phyloP scores from a whole-genome alignment of 2,113 vertebrate species.

The Spea bombifrons region DNA sequence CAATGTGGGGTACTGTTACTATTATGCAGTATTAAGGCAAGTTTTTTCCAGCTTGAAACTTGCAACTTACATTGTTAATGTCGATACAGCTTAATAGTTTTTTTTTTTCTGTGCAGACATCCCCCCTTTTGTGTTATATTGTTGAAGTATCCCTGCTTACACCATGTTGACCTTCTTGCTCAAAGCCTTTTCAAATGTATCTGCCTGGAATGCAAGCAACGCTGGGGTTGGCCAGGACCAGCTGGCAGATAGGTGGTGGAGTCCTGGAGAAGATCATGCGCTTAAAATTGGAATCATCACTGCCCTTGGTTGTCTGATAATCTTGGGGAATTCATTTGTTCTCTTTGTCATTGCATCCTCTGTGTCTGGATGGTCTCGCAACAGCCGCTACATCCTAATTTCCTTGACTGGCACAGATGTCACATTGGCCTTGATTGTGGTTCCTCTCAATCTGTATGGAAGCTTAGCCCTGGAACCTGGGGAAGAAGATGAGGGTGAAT shows the following conservation, averaged over 20 bases:
- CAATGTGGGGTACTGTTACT: no score
- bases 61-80: no score
- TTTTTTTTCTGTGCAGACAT: no score
- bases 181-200: conserved; percentile 16
- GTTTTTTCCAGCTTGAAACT: no score
- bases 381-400: conserved; percentile 72
- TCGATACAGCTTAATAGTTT: no score
- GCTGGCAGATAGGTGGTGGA: not conserved
- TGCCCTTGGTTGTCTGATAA: conserved; percentile 68
- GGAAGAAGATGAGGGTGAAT: not conserved
- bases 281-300: conserved; percentile 69
- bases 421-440: conserved; percentile 73
- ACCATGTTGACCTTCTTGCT: conserved; percentile 14
- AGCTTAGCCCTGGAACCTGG: conserved; percentile 63
- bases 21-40: no score
- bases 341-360: conserved; percentile 71
- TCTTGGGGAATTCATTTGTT: conserved; percentile 73
- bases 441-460: conserved; percentile 76
- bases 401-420: conserved; percentile 77
- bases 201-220: conserved; percentile 28
- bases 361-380: conserved; percentile 76
- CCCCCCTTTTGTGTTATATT: not conserved
- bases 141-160: not conserved
- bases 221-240: not conserved
- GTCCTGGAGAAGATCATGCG: conserved; percentile 50